Base-by-base conservation (phyloP, 2,797 vertebrate genomes). In the Prunella strophiata region DNA sequence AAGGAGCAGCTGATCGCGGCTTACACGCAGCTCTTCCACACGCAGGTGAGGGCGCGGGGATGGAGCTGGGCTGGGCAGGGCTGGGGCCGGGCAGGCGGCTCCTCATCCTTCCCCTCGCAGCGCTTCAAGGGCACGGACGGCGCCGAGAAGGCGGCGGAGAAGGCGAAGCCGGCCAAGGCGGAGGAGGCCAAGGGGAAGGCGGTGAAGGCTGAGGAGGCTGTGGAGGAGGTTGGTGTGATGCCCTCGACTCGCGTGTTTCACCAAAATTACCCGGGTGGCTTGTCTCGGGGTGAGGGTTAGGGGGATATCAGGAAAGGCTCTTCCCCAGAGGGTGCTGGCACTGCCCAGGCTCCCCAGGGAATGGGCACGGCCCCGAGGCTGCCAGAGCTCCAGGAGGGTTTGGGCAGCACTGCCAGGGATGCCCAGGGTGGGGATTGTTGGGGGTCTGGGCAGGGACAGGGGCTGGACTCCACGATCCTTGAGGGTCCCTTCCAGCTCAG, bases 1-100 rank as follows among this genome's bases (percentile, higher is more conserved):
- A 99, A 99, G 97, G 99, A 99, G 40, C 98, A 99, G 43, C 97
- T 99, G 42, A 96, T 98, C 40, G 71, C 96, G 14, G 99, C 99
- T 50, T 99, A 99, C 96, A 98, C 98, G 65, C 98, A 99, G 92
- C 98, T 99, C 11, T 99, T 99, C 96, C 97, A 98, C 96, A 99
- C 97, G 73, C 98, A 99, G 98, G 99, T 99, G 95, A 93, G 98
- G 43, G 11, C 9, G 0, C 6, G 43, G 85, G 54, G 21, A 9
- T 0, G 20, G 40, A 4, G 54, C 18, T 0, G 32, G 32, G n/a
- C 3, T 1, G 3, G 38, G 61, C 4, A 5, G 48, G 1, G 52
- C 45, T 3, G 36, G 59, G 38, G 13, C 20, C 7, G 3, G 3
- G n/a, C 11, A 10, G 8, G 38, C 45, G 14, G 75, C 23, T 5